Percentiles rank a stretch among this genome's conserved stretches.
These are phyloP conservation scores for Rhingia campestris DNA, from an alignment of 2,888 invertebrate species.

Conservation along the genomic window DNA sequence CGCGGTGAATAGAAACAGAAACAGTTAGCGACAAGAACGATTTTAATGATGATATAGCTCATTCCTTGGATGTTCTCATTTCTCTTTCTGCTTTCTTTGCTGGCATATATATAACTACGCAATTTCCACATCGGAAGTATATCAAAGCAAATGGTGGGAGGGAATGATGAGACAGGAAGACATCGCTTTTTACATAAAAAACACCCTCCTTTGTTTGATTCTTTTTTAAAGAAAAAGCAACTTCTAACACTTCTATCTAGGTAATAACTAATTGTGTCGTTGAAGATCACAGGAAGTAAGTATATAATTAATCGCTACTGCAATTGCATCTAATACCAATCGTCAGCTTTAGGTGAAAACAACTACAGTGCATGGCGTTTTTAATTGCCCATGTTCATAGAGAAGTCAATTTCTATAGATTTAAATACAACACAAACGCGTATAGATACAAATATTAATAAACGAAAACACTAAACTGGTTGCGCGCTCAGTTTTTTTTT, in stretches of 20 bases:
- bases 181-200: neutral
- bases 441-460: conserved; percentile 13
- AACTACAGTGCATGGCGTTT: neutral
- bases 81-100: conserved; percentile 20
- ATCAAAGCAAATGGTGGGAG: neutral
- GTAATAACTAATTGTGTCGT: conserved; percentile 37
- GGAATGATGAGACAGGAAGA: conserved; percentile 6
- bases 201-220: neutral
- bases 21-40: conserved; percentile 30
- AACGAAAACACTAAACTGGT: conserved; percentile 53
- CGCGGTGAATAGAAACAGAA: conserved; percentile 15
- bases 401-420: neutral
- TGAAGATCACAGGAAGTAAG: conserved; percentile 38
- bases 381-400: conserved; percentile 42
- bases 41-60: conserved; percentile 38
- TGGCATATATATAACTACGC: neutral
- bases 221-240: conserved; percentile 37
- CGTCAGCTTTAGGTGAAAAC: neutral
- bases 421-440: neutral
- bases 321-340: conserved; percentile 34
- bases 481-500: conserved; percentile 17
- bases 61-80: neutral
- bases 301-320: conserved; percentile 28
- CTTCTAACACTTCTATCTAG: too few species aligned
- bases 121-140: conserved; percentile 23